phyloP scores from a whole-genome alignment of 1,140 invertebrate genomes.

The Wasmannia auropunctata region DNA sequence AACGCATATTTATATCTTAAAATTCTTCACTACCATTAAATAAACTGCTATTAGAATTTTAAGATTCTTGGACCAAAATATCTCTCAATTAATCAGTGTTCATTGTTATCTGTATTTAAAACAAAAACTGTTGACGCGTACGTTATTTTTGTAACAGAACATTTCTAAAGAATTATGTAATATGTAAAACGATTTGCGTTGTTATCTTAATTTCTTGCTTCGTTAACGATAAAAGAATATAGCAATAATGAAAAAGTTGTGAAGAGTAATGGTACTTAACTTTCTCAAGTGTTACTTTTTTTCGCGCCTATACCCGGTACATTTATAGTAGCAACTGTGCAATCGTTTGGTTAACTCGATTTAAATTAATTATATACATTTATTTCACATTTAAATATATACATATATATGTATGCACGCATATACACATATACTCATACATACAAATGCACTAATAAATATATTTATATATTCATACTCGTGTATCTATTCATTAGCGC shows the following conservation, averaged over 20 bases:
- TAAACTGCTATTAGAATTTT: neutral
- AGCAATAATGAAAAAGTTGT: neutral
- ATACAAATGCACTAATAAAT: too few species aligned
- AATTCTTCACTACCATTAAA: neutral
- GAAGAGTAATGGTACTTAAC: neutral
- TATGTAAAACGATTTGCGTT: neutral
- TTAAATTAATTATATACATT: neutral
- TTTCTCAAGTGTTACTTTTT: neutral
- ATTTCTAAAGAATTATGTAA: conserved; percentile 52
- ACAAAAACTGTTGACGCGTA: conserved; percentile 10
- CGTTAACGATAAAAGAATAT: neutral
- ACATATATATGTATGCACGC: neutral
- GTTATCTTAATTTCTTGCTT: neutral
- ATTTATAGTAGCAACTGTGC: neutral
- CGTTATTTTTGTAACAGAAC: conserved; percentile 22
- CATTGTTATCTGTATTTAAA: conserved; percentile 8
- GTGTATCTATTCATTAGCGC: neutral
- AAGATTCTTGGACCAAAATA: neutral
- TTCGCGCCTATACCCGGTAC: neutral
- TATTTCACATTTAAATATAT: neutral
- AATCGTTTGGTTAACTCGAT: neutral
- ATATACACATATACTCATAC: too few species aligned
- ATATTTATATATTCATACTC: neutral
- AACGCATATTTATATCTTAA: neutral
- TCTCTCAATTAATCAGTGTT: conserved; percentile 25